A percentile compares a stretch with the other conserved stretches of the same genome.
Conservation (phyloP, 2,797 vertebrate genomes). For the Brachymystax lenok region DNA sequence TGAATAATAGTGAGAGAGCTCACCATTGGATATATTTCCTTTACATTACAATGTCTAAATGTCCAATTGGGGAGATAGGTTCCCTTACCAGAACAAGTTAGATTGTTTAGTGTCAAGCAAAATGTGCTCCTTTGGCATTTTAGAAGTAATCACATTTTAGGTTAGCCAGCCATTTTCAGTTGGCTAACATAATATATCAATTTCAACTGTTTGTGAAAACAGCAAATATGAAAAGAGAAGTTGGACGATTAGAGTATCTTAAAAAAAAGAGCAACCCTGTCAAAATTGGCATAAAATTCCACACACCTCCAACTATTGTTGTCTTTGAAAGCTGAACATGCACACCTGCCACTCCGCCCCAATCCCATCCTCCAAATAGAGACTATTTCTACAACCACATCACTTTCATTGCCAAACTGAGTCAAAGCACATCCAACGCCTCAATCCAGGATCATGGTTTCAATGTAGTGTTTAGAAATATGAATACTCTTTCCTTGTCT, state of each 20-base stretch:
- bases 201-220: conserved; percentile 38
- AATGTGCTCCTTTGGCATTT: conserved; percentile 55
- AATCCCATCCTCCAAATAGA: conserved; percentile 49
- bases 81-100: conserved; percentile 35
- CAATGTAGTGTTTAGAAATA: background rate
- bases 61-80: conserved; percentile 21
- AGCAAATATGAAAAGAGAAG: conserved; percentile 46
- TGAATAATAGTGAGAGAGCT: conserved; percentile 38
- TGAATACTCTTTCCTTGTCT: background rate
- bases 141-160: conserved; percentile 51
- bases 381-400: conserved; percentile 35
- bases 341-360: conserved; percentile 57
- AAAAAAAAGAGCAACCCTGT: background rate
- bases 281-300: background rate
- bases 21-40: conserved; percentile 51
- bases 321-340: conserved; percentile 45
- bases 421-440: background rate
- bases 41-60: conserved; percentile 25
- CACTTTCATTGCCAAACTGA: background rate
- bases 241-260: conserved; percentile 36
- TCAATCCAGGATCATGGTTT: background rate
- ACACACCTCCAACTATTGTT: conserved; percentile 42
- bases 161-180: conserved; percentile 41
- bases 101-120: conserved; percentile 34
- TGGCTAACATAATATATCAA: conserved; percentile 31